phyloP scores from a whole-genome alignment of 2,888 invertebrate genomes.

The Trichopria drosophilae region DNA sequence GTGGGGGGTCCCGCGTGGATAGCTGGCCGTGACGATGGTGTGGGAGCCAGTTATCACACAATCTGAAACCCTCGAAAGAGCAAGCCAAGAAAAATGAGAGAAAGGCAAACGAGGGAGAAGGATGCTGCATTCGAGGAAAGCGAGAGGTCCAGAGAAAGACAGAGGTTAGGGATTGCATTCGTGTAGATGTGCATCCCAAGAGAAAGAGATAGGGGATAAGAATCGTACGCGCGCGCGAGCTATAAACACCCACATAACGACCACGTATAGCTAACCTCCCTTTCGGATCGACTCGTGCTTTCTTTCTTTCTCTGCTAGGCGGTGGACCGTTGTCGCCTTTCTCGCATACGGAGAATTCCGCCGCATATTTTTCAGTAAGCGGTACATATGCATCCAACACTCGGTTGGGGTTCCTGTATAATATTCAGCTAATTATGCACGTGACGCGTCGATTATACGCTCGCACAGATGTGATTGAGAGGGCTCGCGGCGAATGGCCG shows the following conservation, averaged over 20 bases:
- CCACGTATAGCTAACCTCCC: conserved; percentile 33
- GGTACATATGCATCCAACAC: conserved; percentile 18
- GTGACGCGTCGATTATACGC: no score
- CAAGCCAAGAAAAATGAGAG: conserved; percentile 14
- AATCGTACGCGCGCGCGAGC: conserved; percentile 39
- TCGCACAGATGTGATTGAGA: no score
- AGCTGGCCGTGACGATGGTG: conserved; percentile 22
- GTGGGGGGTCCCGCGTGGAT: conserved; percentile 50
- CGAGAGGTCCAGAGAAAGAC: conserved; percentile 7
- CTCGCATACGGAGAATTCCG: conserved; percentile 19
- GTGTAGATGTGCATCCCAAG: conserved; percentile 16
- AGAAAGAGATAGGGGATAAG: conserved; percentile 30
- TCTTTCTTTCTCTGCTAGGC: not conserved
- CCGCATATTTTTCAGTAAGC: conserved; percentile 27
- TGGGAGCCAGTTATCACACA: conserved; percentile 49
- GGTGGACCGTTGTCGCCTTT: not conserved
- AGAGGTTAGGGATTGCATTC: not conserved
- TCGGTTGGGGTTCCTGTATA: no score
- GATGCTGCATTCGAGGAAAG: conserved; percentile 7
- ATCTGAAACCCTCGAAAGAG: conserved; percentile 40
- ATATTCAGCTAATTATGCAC: no score
- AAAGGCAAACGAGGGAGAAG: not conserved
- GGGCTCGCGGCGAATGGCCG: no score
- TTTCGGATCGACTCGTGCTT: not conserved
- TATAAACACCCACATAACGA: conserved; percentile 52